A percentile compares a stretch with the other conserved stretches of the same genome.
Evolutionary conservation across 2,888 invertebrate genomes (phyloP).

Genomic region (Yponomeuta plumbellus): DNA sequence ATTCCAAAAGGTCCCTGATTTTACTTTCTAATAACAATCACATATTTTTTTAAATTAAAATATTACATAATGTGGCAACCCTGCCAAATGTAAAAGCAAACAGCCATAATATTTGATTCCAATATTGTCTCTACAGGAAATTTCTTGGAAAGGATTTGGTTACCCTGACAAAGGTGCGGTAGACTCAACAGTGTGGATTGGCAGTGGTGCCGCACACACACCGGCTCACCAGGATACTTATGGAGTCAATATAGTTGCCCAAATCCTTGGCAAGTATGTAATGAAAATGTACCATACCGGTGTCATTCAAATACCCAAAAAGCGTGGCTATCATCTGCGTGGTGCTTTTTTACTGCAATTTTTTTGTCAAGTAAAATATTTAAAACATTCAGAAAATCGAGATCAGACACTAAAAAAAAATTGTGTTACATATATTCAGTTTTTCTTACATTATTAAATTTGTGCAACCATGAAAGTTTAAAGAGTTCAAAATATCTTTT

Average conservation of each 20-base stretch:
- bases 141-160: constrained; percentile 82
- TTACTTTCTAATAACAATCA: too few species aligned
- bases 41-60: too few species aligned
- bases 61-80: too few species aligned
- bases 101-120: too few species aligned
- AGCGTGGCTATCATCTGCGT: background rate
- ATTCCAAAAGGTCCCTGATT: too few species aligned
- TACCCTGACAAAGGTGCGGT: constrained; percentile 79
- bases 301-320: background rate
- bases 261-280: constrained; percentile 87
- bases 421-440: constrained; percentile 15
- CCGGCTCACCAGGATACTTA: constrained; percentile 97
- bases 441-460: background rate
- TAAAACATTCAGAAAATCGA: too few species aligned
- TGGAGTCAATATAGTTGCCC: constrained; percentile 94
- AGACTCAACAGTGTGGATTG: constrained; percentile 92
- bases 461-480: too few species aligned
- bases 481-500: too few species aligned
- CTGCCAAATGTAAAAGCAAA: too few species aligned
- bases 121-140: constrained; percentile 31
- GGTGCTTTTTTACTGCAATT: background rate
- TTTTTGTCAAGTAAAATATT: background rate
- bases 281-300: background rate
- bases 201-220: constrained; percentile 91
- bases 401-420: too few species aligned